Conservation (phyloP, 2,797 vertebrate species). For the Takifugu rubripes region DNA sequence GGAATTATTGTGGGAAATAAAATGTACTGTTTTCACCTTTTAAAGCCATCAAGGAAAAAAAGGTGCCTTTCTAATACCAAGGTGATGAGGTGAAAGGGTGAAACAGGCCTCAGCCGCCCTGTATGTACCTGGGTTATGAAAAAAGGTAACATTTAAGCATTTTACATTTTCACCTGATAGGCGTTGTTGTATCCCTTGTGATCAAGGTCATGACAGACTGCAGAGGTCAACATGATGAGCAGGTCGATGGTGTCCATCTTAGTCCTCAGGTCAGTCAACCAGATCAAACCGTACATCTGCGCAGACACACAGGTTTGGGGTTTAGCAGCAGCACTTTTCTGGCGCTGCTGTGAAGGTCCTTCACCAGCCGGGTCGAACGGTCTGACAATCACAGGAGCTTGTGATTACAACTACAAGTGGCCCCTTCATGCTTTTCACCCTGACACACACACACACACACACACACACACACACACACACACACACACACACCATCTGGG, state of each 20-base stretch:
- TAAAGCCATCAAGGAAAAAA: no score
- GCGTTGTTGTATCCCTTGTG: constrained; percentile 83
- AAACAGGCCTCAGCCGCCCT: no score
- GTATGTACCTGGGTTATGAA: no score
- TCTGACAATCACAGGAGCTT: neutral
- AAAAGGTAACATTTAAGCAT: no score
- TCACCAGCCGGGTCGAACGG: constrained; percentile 5
- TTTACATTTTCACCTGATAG: constrained; percentile 67
- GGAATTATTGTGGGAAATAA: no score
- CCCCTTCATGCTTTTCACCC: neutral
- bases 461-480: neutral
- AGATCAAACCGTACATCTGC: constrained; percentile 83
- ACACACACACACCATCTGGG: constrained; percentile 76
- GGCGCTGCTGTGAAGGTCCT: constrained; percentile 1
- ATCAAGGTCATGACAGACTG: constrained; percentile 81
- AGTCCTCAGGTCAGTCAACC: constrained; percentile 77
- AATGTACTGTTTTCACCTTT: no score
- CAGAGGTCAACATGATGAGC: constrained; percentile 78
- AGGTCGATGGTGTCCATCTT: constrained; percentile 76
- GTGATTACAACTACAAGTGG: constrained; percentile 15
- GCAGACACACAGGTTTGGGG: neutral
- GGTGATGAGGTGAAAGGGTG: no score
- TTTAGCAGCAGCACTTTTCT: neutral
- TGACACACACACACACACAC: neutral
- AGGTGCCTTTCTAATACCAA: no score